Base-by-base conservation (phyloP, 2,797 vertebrate genomes). In the Coregonus sp. region DNA sequence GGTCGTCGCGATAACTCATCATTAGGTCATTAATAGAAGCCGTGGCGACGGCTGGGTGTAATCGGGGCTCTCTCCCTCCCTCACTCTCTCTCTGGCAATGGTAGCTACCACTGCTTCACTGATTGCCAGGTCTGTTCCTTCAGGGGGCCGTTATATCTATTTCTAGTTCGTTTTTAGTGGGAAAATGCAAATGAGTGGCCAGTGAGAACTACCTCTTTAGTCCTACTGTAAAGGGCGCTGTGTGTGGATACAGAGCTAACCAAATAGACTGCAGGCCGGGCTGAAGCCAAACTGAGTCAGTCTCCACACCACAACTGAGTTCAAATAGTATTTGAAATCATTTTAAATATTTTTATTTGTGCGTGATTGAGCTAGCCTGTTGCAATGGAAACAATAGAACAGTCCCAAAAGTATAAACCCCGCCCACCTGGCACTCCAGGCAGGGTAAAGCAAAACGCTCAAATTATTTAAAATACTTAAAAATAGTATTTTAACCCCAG, bases 21-120 rank as follows among this genome's bases (percentile, higher is more conserved):
- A 89, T 88, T 91, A 91, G 91, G 91, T 91, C 86, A 91, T 93
- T 94, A 92, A 90, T 94, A 84, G 91, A 86, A 47, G 87, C 86
- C 83, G 89, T 87, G 91, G 88, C 87, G 90, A 89, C 85, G 86
- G 88, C 86, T 85, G 73, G 78, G 88, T 90, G 87, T 91, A 90
- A 93, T 91, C 91, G 88, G 84, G 75, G 82, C 81, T 74, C 9
- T 47, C 5, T 33, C 37, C 5, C 35, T 5, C 35, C 1, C 1
- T 6, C 40, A 0, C 9, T 11, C 40, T 2, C 9, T 47, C 40
- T 11, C 40, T 47, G 40, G 9, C 40, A 9, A 47, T 47, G 40
- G 40, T 47, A 47, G 9, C 9, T 47, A 47, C 40, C 40, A 47
- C 7, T 11, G 40, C 40, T 47, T 47, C 40, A 11, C 40, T 47